phyloP scores from a whole-genome alignment of 2,797 vertebrate genomes.

The Acipenser ruthenus region DNA sequence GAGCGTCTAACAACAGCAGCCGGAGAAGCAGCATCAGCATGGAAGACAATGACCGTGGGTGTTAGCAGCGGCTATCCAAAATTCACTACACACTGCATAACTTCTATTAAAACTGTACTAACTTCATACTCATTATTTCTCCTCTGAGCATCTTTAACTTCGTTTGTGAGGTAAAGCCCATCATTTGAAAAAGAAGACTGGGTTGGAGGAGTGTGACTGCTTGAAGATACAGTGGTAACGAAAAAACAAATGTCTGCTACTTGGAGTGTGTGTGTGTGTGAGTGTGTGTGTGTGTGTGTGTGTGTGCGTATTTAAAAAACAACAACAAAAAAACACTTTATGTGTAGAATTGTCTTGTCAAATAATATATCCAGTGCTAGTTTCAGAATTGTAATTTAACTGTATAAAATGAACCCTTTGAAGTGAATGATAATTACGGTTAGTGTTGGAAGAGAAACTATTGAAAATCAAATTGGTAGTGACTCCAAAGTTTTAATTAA shows the following conservation, averaged over 20 bases:
- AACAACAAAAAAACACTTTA: neutral
- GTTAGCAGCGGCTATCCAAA: conserved; percentile 59
- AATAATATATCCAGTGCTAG: too few relatives aligned
- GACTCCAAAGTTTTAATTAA: too few relatives aligned
- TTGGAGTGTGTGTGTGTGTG: too few relatives aligned
- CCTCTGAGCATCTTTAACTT: conserved; percentile 1
- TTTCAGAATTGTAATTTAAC: too few relatives aligned
- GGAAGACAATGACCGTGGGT: conserved; percentile 82
- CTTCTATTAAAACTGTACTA: conserved; percentile 39
- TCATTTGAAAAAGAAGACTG: neutral
- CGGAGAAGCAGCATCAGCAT: conserved; percentile 84
- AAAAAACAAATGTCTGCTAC: neutral
- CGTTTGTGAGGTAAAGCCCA: conserved; percentile 1
- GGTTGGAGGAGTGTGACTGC: too few relatives aligned
- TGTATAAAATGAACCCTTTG: too few relatives aligned
- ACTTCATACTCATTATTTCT: conserved; percentile 32
- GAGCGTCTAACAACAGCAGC: conserved; percentile 74
- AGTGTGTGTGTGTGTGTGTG: too few relatives aligned
- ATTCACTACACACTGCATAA: conserved; percentile 36
- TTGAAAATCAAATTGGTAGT: too few relatives aligned
- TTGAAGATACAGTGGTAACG: neutral
- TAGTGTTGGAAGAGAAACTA: too few relatives aligned
- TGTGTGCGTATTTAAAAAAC: neutral
- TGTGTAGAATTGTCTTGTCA: too few relatives aligned
- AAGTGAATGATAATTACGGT: too few relatives aligned